These are phyloP conservation scores for Trididemnum miniatum DNA, from an alignment of 23 tunicate species.

Conservation along the genomic window DNA sequence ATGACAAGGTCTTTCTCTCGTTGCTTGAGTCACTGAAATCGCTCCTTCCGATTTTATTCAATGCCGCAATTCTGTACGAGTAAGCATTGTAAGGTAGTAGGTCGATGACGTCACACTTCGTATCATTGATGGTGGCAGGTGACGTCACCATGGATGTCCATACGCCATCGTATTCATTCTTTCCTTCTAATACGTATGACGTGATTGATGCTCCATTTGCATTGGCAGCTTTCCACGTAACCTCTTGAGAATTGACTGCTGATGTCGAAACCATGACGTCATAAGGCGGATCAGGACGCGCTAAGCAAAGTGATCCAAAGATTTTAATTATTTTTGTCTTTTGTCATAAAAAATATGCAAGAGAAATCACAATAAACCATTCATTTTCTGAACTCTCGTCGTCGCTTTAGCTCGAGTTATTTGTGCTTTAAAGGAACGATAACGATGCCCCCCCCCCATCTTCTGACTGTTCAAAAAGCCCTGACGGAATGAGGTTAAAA, in stretches of 20 bases:
- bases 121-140: conserved; percentile 9
- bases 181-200: conserved; percentile 27
- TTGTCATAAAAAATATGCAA: too few species aligned
- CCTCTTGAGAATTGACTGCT: background rate
- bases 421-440: too few species aligned
- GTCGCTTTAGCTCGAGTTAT: too few species aligned
- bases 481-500: too few species aligned
- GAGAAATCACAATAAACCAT: too few species aligned
- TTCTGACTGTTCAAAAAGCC: too few species aligned
- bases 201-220: conserved; percentile 31
- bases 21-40: conserved; percentile 24
- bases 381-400: too few species aligned
- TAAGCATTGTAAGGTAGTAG: conserved; percentile 59
- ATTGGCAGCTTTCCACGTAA: conserved; percentile 38
- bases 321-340: too few species aligned
- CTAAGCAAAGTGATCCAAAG: too few species aligned
- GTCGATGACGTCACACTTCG: conserved; percentile 18
- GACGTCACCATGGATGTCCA: conserved; percentile 40
- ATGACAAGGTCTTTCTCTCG: background rate
- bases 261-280: conserved; percentile 8
- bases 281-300: conserved; percentile 36
- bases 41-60: conserved; percentile 37
- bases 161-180: conserved; percentile 23
- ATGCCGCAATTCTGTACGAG: conserved; percentile 36
- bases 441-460: too few species aligned